Conservation (phyloP, 2,797 vertebrate genomes). For the Eurystomus glaucurus region DNA sequence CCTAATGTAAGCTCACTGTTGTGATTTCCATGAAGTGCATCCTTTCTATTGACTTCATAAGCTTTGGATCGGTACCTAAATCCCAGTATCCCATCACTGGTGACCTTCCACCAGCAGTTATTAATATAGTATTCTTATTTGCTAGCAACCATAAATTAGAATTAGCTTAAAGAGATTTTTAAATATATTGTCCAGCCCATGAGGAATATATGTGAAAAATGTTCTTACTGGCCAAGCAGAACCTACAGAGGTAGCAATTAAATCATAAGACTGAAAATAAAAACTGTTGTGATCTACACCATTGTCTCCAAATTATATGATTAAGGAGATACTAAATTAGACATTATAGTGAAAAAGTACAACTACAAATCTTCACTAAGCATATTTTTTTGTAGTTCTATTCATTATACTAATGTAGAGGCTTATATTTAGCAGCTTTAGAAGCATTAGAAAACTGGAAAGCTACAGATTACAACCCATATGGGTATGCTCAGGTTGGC, state of each 20-base stretch:
- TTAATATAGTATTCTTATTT: neutral
- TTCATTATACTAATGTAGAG: constrained; percentile 26
- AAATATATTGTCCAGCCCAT: neutral
- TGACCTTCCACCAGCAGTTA: constrained; percentile 10
- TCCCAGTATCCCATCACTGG: neutral
- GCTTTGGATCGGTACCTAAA: neutral
- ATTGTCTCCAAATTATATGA: constrained; percentile 40
- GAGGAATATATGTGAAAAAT: constrained; percentile 26
- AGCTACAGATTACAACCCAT: constrained; percentile 34
- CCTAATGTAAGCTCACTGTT: neutral
- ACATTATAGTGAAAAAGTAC: constrained; percentile 12
- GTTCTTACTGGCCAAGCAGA: constrained; percentile 3
- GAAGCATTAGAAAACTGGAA: constrained; percentile 33
- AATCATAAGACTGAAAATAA: constrained; percentile 55
- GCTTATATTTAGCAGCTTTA: constrained; percentile 49
- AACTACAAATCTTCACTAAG: constrained; percentile 48
- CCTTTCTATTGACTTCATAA: neutral
- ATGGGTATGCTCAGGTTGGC: neutral
- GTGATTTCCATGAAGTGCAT: neutral
- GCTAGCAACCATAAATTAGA: constrained; percentile 19
- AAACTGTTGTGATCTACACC: constrained; percentile 39
- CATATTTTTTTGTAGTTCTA: constrained; percentile 34
- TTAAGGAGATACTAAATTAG: constrained; percentile 53
- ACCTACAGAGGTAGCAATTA: constrained; percentile 55
- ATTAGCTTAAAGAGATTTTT: constrained; percentile 13